phyloP scores from a whole-genome alignment of 2,797 vertebrate genomes.

The Otus scops region DNA sequence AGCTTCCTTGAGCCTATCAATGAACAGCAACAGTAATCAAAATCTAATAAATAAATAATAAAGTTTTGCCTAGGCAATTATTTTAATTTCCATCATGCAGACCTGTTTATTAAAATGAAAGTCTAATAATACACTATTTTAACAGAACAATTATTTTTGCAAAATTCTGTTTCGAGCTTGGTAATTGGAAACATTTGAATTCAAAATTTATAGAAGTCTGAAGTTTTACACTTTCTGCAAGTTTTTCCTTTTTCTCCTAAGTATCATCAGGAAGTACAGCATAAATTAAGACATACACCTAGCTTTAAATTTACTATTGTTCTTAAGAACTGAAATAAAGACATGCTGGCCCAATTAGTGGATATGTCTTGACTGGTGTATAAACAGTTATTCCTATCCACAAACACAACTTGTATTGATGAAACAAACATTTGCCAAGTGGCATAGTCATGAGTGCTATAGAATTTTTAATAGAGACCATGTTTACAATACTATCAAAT shows the following conservation, averaged over 20 bases:
- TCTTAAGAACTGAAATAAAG: neutral
- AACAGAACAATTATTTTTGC: neutral
- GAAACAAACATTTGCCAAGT: neutral
- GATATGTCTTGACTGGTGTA: neutral
- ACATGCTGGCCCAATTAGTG: neutral
- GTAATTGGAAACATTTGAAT: neutral
- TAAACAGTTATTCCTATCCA: neutral
- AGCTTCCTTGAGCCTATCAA: slow-evolving; percentile 69
- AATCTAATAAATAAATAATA: slow-evolving; percentile 43
- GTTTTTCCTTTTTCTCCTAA: neutral
- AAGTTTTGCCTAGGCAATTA: neutral
- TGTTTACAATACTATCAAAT: neutral
- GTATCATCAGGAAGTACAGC: neutral
- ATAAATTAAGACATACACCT: neutral
- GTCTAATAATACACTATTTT: neutral
- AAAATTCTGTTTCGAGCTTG: neutral
- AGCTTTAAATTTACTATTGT: neutral
- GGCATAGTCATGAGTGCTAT: neutral
- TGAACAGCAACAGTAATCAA: neutral
- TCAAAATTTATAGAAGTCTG: neutral
- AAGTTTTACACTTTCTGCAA: neutral
- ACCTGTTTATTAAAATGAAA: neutral
- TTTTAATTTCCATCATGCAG: neutral
- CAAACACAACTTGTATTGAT: neutral
- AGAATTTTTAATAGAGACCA: neutral